phyloP scores from a whole-genome alignment of 37 sponge, comb jelly and placozoan genomes.

The Halisarca cf. caerulea region DNA sequence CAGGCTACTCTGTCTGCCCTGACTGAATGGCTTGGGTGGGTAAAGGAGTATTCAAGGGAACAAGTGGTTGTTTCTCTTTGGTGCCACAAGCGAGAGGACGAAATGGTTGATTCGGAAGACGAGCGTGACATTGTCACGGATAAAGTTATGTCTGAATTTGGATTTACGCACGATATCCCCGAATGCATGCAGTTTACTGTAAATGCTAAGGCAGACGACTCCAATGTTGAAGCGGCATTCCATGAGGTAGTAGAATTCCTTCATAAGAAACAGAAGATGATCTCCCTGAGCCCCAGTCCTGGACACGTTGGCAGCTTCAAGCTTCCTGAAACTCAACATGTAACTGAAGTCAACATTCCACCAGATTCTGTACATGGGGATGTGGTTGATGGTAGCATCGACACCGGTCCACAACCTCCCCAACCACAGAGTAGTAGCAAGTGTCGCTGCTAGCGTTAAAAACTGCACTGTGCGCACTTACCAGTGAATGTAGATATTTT shows the following conservation, averaged over 20 bases:
- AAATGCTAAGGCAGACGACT: constrained; percentile 18
- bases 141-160: not conserved
- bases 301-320: not conserved
- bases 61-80: not conserved
- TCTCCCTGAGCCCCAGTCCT: not conserved
- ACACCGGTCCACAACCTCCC: too few relatives aligned
- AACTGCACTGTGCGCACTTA: too few relatives aligned
- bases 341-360: not conserved
- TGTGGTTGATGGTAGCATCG: too few relatives aligned
- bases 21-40: constrained; percentile 1
- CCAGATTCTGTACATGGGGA: too few relatives aligned
- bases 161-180: not conserved
- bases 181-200: not conserved
- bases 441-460: too few relatives aligned
- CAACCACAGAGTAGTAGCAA: too few relatives aligned
- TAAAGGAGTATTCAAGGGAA: not conserved
- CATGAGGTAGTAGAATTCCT: not conserved
- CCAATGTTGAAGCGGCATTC: not conserved
- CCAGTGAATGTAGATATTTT: too few relatives aligned
- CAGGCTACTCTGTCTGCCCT: not conserved
- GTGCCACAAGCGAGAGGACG: not conserved
- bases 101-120: not conserved
- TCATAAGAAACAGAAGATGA: not conserved
- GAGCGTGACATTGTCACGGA: not conserved
- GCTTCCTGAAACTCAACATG: not conserved